Evolutionary conservation across 2,113 vertebrate genomes (phyloP).

Genomic region (Benitochromis conjunctus): DNA sequence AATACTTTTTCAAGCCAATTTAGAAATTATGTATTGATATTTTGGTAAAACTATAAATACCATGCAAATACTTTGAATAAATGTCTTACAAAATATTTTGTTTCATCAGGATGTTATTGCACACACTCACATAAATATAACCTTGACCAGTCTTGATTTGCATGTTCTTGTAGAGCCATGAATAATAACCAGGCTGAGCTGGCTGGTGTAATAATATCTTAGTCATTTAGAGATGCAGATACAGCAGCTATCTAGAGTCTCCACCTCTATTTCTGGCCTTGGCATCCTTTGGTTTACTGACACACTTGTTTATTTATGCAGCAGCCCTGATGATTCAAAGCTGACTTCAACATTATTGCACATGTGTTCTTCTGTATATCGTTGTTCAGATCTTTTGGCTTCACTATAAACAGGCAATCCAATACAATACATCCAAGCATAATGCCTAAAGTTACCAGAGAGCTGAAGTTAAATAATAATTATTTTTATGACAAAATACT

Average conservation of each 20-base stretch:
- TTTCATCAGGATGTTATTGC: neutral
- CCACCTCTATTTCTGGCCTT: constrained; percentile 32
- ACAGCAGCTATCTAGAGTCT: constrained; percentile 11
- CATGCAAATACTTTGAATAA: neutral
- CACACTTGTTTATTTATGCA: constrained; percentile 11
- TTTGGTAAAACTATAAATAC: neutral
- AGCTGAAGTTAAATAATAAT: neutral
- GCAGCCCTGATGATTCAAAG: neutral
- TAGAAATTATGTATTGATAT: neutral
- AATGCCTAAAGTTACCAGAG: neutral
- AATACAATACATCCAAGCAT: neutral
- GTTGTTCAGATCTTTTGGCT: neutral
- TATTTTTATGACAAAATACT: neutral
- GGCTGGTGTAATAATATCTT: constrained; percentile 10
- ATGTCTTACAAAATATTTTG: neutral
- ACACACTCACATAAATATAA: neutral
- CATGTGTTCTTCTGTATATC: neutral
- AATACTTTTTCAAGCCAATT: neutral
- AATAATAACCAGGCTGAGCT: neutral
- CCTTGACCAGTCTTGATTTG: neutral
- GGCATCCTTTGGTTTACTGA: constrained; percentile 19
- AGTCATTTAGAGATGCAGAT: neutral
- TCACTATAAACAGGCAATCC: neutral
- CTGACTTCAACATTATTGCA: neutral
- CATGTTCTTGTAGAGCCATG: neutral